These are phyloP conservation scores for Zeuzera pyrina DNA, from an alignment of 2,888 invertebrate genomes.

Conservation along the genomic window DNA sequence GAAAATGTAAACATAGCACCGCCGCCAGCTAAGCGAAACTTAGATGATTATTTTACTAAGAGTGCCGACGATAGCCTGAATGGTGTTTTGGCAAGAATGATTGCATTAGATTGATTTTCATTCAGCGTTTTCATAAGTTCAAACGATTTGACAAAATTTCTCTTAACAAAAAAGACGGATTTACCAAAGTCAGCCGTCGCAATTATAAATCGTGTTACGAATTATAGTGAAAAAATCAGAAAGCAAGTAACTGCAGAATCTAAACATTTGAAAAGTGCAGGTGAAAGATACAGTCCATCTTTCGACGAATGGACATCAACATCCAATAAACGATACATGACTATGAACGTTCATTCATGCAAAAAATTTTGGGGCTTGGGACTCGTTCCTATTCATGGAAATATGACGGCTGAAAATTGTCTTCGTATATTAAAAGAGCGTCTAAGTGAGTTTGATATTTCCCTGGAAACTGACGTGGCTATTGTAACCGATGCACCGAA, in stretches of 20 bases:
- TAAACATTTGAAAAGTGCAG: background rate
- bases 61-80: background rate
- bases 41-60: too few relatives aligned
- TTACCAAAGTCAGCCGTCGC: background rate
- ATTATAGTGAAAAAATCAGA: background rate
- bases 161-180: background rate
- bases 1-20: too few relatives aligned
- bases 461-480: too few relatives aligned
- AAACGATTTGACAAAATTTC: background rate
- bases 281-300: background rate
- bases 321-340: conserved; percentile 3
- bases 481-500: too few relatives aligned
- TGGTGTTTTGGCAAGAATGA: background rate
- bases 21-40: too few relatives aligned
- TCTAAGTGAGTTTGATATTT: background rate
- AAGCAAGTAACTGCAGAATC: background rate
- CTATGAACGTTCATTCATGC: conserved; percentile 7
- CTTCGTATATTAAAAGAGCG: conserved; percentile 2
- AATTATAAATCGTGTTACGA: background rate
- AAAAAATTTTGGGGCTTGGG: conserved; percentile 4
- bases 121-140: background rate
- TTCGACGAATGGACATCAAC: background rate
- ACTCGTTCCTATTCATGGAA: conserved; percentile 5
- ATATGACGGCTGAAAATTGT: conserved; percentile 1
- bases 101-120: background rate